Percentiles rank a stretch among this genome's conserved stretches.
Conservation (phyloP, 2,797 vertebrate genomes). For the Eospalax fontanierii region DNA sequence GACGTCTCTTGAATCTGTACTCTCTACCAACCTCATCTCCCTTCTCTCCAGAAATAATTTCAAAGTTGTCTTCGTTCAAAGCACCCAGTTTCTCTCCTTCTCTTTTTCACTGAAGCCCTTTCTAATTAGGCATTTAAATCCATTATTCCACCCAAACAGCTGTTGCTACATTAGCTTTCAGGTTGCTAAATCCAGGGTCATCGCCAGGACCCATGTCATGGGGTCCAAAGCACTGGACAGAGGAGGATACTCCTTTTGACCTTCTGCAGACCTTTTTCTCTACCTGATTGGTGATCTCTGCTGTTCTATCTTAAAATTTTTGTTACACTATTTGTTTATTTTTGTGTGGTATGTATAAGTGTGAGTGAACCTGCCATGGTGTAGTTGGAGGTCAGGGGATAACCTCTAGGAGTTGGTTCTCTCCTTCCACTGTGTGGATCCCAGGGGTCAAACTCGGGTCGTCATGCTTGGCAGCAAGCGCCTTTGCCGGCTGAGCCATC, state of each 20-base stretch:
- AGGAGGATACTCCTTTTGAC: no score
- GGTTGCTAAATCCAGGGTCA: background rate
- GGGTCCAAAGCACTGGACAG: background rate
- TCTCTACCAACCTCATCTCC: background rate
- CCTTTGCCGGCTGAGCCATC: background rate
- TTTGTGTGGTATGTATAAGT: background rate
- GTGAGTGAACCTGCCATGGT: background rate
- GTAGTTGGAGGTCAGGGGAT: background rate
- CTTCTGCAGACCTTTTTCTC: background rate
- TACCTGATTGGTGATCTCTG: background rate
- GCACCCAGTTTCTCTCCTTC: background rate
- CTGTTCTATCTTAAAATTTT: background rate
- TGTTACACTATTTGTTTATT: background rate
- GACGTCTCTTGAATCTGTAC: slow-evolving; percentile 35
- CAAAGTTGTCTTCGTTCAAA: slow-evolving; percentile 31
- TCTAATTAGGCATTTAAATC: background rate
- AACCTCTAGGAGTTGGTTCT: background rate
- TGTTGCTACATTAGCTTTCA: background rate
- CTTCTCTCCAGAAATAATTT: slow-evolving; percentile 22
- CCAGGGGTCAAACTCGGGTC: background rate
- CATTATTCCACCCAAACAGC: background rate
- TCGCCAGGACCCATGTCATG: background rate
- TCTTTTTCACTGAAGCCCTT: background rate
- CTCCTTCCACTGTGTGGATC: background rate
- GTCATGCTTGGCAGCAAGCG: background rate